Percentiles rank a stretch among this genome's conserved stretches.
phyloP scores from a whole-genome alignment of 2,888 invertebrate genomes.

The Miltochrista miniata region DNA sequence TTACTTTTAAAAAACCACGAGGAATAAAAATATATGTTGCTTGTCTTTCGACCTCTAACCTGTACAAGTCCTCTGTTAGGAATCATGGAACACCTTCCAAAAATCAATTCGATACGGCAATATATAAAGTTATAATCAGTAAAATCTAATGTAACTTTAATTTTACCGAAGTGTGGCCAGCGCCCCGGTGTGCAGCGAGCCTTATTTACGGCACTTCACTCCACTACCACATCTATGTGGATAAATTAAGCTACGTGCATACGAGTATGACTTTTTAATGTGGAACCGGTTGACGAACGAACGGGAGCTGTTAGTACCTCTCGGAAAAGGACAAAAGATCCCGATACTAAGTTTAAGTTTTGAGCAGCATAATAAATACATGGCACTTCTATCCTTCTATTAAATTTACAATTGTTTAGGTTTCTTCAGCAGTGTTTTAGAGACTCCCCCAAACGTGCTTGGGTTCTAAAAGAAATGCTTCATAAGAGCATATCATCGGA shows the following conservation, averaged over 20 bases:
- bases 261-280: conserved; percentile 59
- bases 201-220: conserved; percentile 51
- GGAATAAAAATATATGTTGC: not conserved
- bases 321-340: too few species aligned
- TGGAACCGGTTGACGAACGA: conserved; percentile 42
- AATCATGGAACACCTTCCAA: not conserved
- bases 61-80: not conserved
- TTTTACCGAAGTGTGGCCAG: conserved; percentile 13
- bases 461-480: too few species aligned
- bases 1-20: not conserved
- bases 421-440: too few species aligned
- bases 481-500: too few species aligned
- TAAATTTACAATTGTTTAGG: too few species aligned
- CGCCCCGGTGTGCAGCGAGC: conserved; percentile 26
- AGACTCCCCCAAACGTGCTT: too few species aligned
- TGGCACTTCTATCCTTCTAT: too few species aligned
- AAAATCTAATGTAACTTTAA: conserved; percentile 15
- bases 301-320: conserved; percentile 18
- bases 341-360: too few species aligned
- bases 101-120: conserved; percentile 9
- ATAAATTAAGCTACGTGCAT: conserved; percentile 57
- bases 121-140: conserved; percentile 10
- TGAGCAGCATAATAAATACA: too few species aligned
- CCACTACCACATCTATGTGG: conserved; percentile 57
- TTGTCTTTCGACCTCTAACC: not conserved